phyloP scores from a whole-genome alignment of 2,113 vertebrate genomes.

The Phrynocephalus versicolor region DNA sequence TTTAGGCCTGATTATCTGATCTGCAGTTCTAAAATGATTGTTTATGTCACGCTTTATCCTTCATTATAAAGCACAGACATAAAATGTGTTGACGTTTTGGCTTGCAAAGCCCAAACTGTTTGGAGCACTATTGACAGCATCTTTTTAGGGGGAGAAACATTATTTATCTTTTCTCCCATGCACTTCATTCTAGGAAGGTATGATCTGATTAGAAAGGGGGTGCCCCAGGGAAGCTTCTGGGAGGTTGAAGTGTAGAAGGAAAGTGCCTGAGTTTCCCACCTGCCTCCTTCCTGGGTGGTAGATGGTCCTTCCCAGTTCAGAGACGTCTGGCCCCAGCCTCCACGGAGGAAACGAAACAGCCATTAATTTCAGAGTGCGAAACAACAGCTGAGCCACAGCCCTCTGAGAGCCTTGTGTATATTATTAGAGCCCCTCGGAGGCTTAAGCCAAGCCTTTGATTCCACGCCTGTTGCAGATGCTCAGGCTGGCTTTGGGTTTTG shows the following conservation, averaged over 20 bases:
- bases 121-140: no score
- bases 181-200: neutral
- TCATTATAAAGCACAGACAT: no score
- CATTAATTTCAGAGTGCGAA: conserved; percentile 5
- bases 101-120: no score
- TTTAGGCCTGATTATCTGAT: no score
- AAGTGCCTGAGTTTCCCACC: neutral
- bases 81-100: no score
- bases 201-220: neutral
- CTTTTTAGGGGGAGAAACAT: no score
- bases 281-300: neutral
- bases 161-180: neutral
- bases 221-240: neutral
- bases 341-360: neutral
- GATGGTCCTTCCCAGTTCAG: neutral
- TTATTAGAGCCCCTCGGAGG: neutral
- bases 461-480: neutral
- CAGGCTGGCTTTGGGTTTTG: neutral
- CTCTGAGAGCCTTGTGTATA: conserved; percentile 14
- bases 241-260: no score
- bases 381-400: neutral
- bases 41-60: no score
- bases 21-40: no score
- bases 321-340: neutral
- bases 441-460: neutral